These are phyloP conservation scores for Drosophila ustulata DNA, from an alignment of 2,888 invertebrate genomes.

Conservation along the genomic window DNA sequence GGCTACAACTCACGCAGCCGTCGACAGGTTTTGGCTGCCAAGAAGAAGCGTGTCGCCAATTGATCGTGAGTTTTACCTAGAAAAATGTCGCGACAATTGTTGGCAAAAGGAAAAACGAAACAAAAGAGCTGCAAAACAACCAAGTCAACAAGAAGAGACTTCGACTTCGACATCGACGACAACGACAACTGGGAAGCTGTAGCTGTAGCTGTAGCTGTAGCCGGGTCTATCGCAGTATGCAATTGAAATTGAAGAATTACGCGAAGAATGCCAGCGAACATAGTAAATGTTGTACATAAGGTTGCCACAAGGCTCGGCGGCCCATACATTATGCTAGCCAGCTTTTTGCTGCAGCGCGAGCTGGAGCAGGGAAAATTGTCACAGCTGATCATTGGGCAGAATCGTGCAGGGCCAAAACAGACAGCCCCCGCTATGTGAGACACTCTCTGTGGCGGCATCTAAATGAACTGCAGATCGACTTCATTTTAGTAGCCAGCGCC, in stretches of 20 bases:
- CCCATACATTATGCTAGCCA: conserved; percentile 59
- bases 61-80: conserved; percentile 84
- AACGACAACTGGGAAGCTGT: conserved; percentile 42
- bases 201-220: conserved; percentile 28
- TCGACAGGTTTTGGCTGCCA: conserved; percentile 70
- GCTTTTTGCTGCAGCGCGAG: conserved; percentile 11
- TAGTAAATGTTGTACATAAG: conserved; percentile 77
- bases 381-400: conserved; percentile 74
- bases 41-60: conserved; percentile 84
- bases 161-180: conserved; percentile 6
- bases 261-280: conserved; percentile 81
- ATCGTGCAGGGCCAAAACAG: conserved; percentile 44
- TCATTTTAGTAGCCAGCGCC: conserved; percentile 78
- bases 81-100: conserved; percentile 84
- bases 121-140: conserved; percentile 30
- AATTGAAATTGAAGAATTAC: conserved; percentile 84
- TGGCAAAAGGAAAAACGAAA: conserved; percentile 43
- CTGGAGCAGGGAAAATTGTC: conserved; percentile 61
- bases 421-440: conserved; percentile 62
- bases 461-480: conserved; percentile 80
- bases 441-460: conserved; percentile 71
- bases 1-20: conserved; percentile 68
- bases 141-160: not conserved
- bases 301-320: conserved; percentile 14
- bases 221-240: conserved; percentile 76